A percentile compares a stretch with the other conserved stretches of the same genome.
Conservation (phyloP, 2,888 invertebrate species). For the Acrocyrtus sp. region DNA sequence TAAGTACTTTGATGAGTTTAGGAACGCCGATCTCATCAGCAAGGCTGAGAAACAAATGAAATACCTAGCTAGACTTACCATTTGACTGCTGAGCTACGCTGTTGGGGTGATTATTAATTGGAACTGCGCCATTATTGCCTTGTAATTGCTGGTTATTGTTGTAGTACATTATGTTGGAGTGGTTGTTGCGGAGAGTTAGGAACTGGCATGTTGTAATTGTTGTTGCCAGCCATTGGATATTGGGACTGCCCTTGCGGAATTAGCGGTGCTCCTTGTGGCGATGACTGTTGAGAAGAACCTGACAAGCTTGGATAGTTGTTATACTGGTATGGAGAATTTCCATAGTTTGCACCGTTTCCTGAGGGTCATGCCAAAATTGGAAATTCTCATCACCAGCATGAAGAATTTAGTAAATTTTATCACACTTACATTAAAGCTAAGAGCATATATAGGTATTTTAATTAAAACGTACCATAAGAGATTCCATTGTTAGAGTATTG, state of each 20-base stretch:
- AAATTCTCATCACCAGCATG: no score
- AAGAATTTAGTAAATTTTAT: no score
- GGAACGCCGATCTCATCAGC: no score
- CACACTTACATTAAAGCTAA: no score
- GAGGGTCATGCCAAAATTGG: no score
- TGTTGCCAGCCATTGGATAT: conserved; percentile 16
- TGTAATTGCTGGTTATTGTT: conserved; percentile 19
- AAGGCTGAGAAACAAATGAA: no score
- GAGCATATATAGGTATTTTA: neutral
- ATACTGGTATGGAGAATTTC: conserved; percentile 26
- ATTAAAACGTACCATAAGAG: conserved; percentile 9
- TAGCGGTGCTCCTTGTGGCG: conserved; percentile 26
- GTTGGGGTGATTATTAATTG: conserved; percentile 10
- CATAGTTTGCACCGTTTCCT: conserved; percentile 26
- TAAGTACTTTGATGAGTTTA: no score
- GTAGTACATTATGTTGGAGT: conserved; percentile 35
- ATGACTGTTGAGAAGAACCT: conserved; percentile 29
- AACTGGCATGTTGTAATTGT: conserved; percentile 12
- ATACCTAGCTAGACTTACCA: no score
- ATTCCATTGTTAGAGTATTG: conserved; percentile 15
- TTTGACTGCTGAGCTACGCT: conserved; percentile 12
- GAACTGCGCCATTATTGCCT: conserved; percentile 20
- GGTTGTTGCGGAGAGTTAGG: conserved; percentile 31
- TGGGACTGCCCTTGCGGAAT: conserved; percentile 23
- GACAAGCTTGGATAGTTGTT: conserved; percentile 29